Percentiles rank a stretch among this genome's conserved stretches.
Conservation (phyloP, 2,888 invertebrate genomes). For the Sarcophaga rosellei region DNA sequence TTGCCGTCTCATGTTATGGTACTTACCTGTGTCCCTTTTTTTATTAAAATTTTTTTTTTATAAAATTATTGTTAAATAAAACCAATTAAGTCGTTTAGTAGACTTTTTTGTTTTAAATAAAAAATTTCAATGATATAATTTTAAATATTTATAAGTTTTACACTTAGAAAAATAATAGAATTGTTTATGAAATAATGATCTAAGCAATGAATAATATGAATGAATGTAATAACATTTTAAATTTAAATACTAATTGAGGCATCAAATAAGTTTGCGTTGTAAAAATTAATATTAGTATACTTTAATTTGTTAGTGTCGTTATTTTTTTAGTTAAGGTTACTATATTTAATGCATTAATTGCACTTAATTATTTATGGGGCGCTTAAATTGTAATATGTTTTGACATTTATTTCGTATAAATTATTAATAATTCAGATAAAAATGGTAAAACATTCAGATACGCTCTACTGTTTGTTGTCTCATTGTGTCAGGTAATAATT, state of each 20-base stretch:
- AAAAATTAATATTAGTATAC: no score
- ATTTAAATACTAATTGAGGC: conserved; percentile 1
- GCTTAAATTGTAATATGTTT: no score
- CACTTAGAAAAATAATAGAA: conserved; percentile 69
- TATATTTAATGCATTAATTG: no score
- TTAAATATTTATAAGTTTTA: conserved; percentile 10
- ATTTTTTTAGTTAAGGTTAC: no score
- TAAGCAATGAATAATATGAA: conserved; percentile 59
- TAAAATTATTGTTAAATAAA: conserved; percentile 14
- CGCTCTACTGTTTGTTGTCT: no score
- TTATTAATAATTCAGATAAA: no score
- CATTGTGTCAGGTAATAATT: no score
- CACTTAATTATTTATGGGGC: no score
- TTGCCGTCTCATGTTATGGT: conserved; percentile 49
- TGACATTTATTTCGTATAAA: no score
- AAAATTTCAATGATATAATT: conserved; percentile 10
- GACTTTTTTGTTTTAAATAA: conserved; percentile 24
- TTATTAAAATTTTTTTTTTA: conserved; percentile 22
- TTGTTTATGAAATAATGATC: conserved; percentile 65
- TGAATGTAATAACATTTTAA: conserved; percentile 37
- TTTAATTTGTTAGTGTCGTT: no score
- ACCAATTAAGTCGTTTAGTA: conserved; percentile 43
- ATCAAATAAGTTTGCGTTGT: no score
- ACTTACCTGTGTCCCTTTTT: conserved; percentile 59
- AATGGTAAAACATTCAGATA: no score